Evolutionary conservation across 2,113 vertebrate species (phyloP), one percentile per base, ranked within the genome.

Genomic region (Pteruthius melanotis): DNA sequence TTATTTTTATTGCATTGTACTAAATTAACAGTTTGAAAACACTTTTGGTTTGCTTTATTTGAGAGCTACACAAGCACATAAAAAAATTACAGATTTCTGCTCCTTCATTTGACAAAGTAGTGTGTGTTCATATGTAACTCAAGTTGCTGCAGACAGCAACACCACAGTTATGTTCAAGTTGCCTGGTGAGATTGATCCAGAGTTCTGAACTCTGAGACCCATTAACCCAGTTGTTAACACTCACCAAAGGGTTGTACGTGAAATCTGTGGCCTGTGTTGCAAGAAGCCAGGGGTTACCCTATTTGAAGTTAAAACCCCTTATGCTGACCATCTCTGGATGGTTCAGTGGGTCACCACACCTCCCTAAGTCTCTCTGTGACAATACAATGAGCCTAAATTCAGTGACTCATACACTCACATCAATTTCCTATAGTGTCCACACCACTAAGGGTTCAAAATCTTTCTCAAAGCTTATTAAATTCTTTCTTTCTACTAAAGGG

Each of bases 111-210:
- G 35, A 59, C 61, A 44, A 45, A 63, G 2, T 1, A 9, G 7
- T 2, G 2, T 0, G 1, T 13, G 33, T 35, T 76, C 42, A 13
- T 4, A 24, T 3, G 17, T 44, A 59, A 54, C 56, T 66, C 33
- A n/a, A 21, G 11, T 15, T 5, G 44, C 28, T 64, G n/a, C 68
- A 78, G 81, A 66, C 31, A 90, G 52, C 71, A 90, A 21, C 24
- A 40, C 13, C 27, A 54, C 18, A 26, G 39, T 39, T 70, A 42
- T 0, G 0, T 50, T 77, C 22, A 64, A 37, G 17, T 47, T 54
- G 44, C 30, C 56, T 10, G 4, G 13, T 28, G 56, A 77, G 42
- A 63, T 2, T 59, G 60, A 87, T 39, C 11, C 33, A 54, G 45
- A 69, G 42, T 35, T 90, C 42, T 78, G 68, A 92, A 54, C n/a